Conservation (phyloP, 2,888 invertebrate species). For the Ellobium chinense region DNA sequence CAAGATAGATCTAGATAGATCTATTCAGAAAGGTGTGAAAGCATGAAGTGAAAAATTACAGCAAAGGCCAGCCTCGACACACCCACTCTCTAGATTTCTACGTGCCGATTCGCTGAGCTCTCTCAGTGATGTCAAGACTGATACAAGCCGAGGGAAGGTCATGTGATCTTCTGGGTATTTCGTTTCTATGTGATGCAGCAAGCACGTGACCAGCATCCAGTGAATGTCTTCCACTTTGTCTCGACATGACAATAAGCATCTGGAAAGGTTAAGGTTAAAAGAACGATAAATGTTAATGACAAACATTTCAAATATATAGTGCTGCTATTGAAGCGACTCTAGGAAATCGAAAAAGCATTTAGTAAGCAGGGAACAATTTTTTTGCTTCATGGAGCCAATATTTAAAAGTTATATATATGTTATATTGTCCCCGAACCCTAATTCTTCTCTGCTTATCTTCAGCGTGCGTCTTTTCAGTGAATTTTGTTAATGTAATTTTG, state of each 20-base stretch:
- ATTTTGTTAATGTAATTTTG: too few relatives aligned
- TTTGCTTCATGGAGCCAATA: too few relatives aligned
- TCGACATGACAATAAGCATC: constrained; percentile 53
- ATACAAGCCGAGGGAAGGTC: constrained; percentile 31
- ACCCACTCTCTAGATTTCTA: background rate
- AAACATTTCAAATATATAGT: background rate
- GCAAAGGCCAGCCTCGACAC: background rate
- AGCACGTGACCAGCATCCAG: constrained; percentile 59
- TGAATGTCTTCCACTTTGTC: constrained; percentile 57
- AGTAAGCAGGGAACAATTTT: too few relatives aligned
- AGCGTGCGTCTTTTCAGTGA: too few relatives aligned
- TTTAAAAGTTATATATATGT: too few relatives aligned
- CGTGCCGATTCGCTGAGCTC: constrained; percentile 39
- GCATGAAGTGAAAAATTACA: background rate
- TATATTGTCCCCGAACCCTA: too few relatives aligned
- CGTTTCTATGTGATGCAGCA: constrained; percentile 53
- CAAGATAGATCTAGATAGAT: too few relatives aligned
- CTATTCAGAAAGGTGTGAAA: constrained; percentile 8
- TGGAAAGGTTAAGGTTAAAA: background rate
- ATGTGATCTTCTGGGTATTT: constrained; percentile 19
- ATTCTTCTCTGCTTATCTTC: too few relatives aligned
- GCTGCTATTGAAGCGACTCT: background rate
- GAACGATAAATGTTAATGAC: background rate
- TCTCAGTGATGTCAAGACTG: constrained; percentile 38
- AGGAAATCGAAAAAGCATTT: too few relatives aligned